Evolutionary conservation across 1,140 invertebrate species (phyloP).

Genomic region (Scylla paramamosain): DNA sequence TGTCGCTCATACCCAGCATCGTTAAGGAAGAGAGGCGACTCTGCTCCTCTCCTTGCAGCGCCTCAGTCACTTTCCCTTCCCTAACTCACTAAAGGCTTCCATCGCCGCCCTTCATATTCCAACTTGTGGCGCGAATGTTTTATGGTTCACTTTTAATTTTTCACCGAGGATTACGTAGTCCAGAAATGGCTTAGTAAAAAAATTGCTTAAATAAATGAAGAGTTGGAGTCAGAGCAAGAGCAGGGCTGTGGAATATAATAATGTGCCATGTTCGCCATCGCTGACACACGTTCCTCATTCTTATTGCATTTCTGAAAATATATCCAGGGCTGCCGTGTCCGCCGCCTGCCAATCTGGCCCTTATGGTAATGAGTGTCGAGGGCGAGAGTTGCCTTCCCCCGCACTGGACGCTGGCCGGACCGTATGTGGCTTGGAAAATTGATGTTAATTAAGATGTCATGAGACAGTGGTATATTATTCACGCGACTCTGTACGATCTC

Average conservation of each 20-base stretch:
- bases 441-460: constrained; percentile 37
- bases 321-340: neutral
- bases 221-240: neutral
- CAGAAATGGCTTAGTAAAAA: neutral
- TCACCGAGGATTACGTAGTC: neutral
- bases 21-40: too few species aligned
- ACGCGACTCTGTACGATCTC: constrained; percentile 39
- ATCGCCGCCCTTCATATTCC: neutral
- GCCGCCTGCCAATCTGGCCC: neutral
- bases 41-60: too few species aligned
- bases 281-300: constrained; percentile 44
- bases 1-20: too few species aligned
- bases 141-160: neutral
- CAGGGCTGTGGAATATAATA: constrained; percentile 32
- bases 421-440: constrained; percentile 34
- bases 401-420: neutral
- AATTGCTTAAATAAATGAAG: neutral
- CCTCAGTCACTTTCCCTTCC: too few species aligned
- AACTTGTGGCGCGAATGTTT: neutral
- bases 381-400: neutral
- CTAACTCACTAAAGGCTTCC: neutral
- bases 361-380: neutral
- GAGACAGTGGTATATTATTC: neutral
- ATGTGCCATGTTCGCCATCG: constrained; percentile 26
- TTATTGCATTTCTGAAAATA: constrained; percentile 46